A percentile compares a stretch with the other conserved stretches of the same genome.
Evolutionary conservation across 2,113 vertebrate species (phyloP).

Genomic region (Pao palembangensis): DNA sequence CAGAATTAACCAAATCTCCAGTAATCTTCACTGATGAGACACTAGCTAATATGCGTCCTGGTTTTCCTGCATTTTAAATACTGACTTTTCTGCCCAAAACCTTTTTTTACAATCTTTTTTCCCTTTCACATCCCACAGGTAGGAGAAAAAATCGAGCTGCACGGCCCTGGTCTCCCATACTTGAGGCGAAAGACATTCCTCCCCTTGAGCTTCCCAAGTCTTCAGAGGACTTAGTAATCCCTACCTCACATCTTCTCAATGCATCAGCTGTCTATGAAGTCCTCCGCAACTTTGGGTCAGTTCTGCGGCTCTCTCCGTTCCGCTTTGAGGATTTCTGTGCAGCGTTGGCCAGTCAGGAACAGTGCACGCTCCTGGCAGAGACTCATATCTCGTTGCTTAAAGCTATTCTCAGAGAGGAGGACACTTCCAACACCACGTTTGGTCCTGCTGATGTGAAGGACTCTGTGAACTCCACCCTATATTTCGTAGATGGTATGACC

Average conservation of each 20-base stretch:
- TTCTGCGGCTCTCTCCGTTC: slow-evolving; percentile 93
- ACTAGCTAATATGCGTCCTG: no score
- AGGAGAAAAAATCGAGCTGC: slow-evolving; percentile 82
- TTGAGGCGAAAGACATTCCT: slow-evolving; percentile 93
- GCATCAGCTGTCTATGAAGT: slow-evolving; percentile 95
- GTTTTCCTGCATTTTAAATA: background rate
- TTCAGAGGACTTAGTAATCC: slow-evolving; percentile 96
- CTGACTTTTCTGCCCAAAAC: background rate
- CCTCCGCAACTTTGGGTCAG: slow-evolving; percentile 94
- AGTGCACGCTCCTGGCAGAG: slow-evolving; percentile 96
- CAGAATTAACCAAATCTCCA: background rate
- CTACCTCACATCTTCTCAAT: slow-evolving; percentile 90
- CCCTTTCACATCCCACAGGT: slow-evolving; percentile 62
- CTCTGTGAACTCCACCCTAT: slow-evolving; percentile 96
- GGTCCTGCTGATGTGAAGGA: slow-evolving; percentile 97
- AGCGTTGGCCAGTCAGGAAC: slow-evolving; percentile 91
- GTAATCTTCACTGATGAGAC: background rate
- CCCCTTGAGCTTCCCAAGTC: slow-evolving; percentile 91
- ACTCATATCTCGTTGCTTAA: slow-evolving; percentile 93
- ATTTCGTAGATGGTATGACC: slow-evolving; percentile 98
- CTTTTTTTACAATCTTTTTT: background rate
- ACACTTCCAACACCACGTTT: slow-evolving; percentile 98
- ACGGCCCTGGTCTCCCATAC: slow-evolving; percentile 86
- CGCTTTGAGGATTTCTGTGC: slow-evolving; percentile 98
- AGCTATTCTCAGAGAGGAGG: slow-evolving; percentile 96